A percentile compares a stretch with the other conserved stretches of the same genome.
These are phyloP conservation scores for Coregonus ussuriensis DNA, from an alignment of 2,797 vertebrate genomes.

Conservation along the genomic window DNA sequence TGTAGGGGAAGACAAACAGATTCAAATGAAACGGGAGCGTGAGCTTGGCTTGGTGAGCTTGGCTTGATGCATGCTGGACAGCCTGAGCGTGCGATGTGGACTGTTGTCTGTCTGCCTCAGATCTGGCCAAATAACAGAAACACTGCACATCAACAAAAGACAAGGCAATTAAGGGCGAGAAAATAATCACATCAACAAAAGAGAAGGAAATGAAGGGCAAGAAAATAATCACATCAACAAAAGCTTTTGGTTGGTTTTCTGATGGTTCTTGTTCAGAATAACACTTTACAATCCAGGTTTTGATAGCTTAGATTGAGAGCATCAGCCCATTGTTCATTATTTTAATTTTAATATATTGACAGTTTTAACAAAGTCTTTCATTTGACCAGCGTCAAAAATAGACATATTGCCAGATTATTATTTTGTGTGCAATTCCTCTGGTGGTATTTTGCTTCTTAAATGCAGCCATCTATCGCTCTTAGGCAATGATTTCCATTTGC, in stretches of 20 bases:
- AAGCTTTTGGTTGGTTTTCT: constrained; percentile 1
- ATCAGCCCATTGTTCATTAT: neutral
- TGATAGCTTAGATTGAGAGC: neutral
- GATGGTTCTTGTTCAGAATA: neutral
- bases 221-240: neutral
- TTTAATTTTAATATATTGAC: neutral
- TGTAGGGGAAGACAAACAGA: constrained; percentile 32
- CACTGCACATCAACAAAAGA: constrained; percentile 21
- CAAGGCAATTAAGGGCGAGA: neutral
- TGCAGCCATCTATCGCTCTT: neutral
- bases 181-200: neutral
- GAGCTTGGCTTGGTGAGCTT: constrained; percentile 23
- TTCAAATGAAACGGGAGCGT: constrained; percentile 25
- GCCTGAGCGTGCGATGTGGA: constrained; percentile 20
- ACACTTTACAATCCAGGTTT: neutral
- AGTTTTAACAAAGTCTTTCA: neutral
- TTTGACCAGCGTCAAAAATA: neutral
- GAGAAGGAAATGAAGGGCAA: neutral
- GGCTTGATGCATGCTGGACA: constrained; percentile 5
- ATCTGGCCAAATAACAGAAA: constrained; percentile 26
- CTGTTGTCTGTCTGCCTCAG: constrained; percentile 14
- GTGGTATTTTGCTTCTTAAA: neutral
- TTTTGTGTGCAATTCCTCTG: neutral
- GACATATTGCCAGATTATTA: neutral
- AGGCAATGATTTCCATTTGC: neutral